Evolutionary conservation across 2,797 vertebrate genomes (phyloP).

Genomic region (Sciaenops ocellatus): DNA sequence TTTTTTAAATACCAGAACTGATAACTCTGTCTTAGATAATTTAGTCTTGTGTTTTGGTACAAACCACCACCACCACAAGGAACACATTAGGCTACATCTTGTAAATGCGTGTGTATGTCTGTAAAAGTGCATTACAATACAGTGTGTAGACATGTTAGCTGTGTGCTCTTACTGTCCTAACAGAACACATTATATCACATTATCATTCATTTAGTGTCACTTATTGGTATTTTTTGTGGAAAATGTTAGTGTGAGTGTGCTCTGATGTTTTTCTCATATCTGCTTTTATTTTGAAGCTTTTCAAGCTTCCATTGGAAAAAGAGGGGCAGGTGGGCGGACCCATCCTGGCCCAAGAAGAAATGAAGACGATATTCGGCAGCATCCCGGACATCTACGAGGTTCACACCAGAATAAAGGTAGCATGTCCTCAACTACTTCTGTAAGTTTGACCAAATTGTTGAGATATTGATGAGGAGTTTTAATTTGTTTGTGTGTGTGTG

Average conservation of each 20-base stretch:
- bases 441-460: neutral
- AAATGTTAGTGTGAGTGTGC: neutral
- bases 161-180: neutral
- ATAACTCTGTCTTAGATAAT: too few relatives aligned
- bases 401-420: constrained; percentile 96
- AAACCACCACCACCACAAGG: too few relatives aligned
- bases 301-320: constrained; percentile 95
- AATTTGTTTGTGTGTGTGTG: constrained; percentile 10
- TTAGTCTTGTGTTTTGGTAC: too few relatives aligned
- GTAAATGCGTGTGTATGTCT: neutral
- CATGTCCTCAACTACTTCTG: neutral
- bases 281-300: constrained; percentile 84
- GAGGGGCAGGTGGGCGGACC: constrained; percentile 97
- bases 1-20: too few relatives aligned
- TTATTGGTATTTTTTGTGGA: neutral
- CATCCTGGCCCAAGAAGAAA: constrained; percentile 96
- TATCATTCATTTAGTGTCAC: neutral
- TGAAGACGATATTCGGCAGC: constrained; percentile 98
- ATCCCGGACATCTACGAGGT: constrained; percentile 98
- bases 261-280: neutral
- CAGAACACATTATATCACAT: neutral
- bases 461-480: neutral
- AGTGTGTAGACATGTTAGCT: neutral
- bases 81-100: neutral
- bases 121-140: neutral